Evolutionary conservation across 2,797 vertebrate genomes (phyloP).

Genomic region (Antennarius maculatus): DNA sequence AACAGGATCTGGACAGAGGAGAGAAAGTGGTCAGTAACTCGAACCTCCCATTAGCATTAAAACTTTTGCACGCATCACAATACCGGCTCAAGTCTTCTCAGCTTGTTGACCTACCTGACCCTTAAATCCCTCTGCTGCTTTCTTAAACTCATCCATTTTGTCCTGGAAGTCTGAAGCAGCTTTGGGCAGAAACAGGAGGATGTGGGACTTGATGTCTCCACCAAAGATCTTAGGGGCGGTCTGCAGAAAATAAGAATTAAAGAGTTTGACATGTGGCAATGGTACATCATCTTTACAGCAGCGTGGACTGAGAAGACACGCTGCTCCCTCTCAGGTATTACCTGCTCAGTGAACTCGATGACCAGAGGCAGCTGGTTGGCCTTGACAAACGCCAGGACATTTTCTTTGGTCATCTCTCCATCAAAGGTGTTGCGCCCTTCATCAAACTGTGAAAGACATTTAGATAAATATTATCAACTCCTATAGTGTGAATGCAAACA

Average conservation of each 20-base stretch:
- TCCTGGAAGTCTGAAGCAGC: slow-evolving; percentile 86
- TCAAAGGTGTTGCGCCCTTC: slow-evolving; percentile 94
- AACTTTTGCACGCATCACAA: neutral
- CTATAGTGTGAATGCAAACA: slow-evolving; percentile 57
- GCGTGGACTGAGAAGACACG: too few species aligned
- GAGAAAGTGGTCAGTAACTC: neutral
- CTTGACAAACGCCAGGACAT: slow-evolving; percentile 90
- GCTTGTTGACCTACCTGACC: slow-evolving; percentile 84
- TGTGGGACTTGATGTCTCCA: slow-evolving; percentile 99
- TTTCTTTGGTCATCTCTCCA: slow-evolving; percentile 90
- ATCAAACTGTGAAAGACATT: slow-evolving; percentile 87
- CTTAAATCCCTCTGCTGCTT: slow-evolving; percentile 90
- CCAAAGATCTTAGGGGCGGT: slow-evolving; percentile 98
- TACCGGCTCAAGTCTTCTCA: neutral
- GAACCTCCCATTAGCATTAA: neutral
- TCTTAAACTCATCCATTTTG: slow-evolving; percentile 93
- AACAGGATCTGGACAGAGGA: slow-evolving; percentile 89
- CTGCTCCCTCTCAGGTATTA: slow-evolving; percentile 49
- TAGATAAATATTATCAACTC: slow-evolving; percentile 21
- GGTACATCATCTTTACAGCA: neutral
- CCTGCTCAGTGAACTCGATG: slow-evolving; percentile 99
- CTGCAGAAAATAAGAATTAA: slow-evolving; percentile 68
- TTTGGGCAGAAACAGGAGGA: slow-evolving; percentile 95
- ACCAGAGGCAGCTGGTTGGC: slow-evolving; percentile 95
- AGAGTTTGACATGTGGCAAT: neutral